Base-by-base conservation (phyloP, 2,888 invertebrate genomes). In the Amiota mariae region DNA sequence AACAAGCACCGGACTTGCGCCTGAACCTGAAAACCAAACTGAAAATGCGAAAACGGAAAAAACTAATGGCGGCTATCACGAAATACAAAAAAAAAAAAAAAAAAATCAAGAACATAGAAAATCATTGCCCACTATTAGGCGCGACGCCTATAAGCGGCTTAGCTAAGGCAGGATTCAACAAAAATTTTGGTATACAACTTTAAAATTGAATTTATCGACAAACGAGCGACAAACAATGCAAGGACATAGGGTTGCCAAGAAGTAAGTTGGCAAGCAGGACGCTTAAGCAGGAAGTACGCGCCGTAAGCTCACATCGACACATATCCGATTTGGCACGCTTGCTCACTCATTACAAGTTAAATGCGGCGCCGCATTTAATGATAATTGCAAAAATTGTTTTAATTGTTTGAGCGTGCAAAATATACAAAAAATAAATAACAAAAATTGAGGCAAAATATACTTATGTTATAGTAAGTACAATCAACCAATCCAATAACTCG, bases 371-470 rank as follows among this genome's bases (percentile, higher is more conserved):
- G 54, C 67, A 51, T 77, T 76, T 72, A 73, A 76, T 67, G 73
- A 77, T 81, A 79, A 64, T 72, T 72, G 67, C 54, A 15, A 56
- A 72, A 66, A 80, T 77, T 76, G 76, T 76, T 72, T 76, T 77
- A 81, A 81, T 81, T 81, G 78, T 79, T 81, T 76, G 72, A 74
- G 79, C 77, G 70, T 75, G 63, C 47, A 70, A 64, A 76, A 56
- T 57, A 51, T 24, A 46, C 48, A 15, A 59, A 57, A 18, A 59
- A 59, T 20, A 59, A 9, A 59, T 18, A 59, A 59, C 15, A 20
- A 18, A 59, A 59, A 59, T 18, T 20, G 4, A 36, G 8, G 36
- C 36, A 6, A 36, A 36, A 36, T 36, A 36, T 6, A 36, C 2
- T n/a, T n/a, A n/a, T n/a, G n/a, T n/a, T n/a, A n/a, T n/a, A n/a